These are phyloP conservation scores for Poeciliopsis presidionis DNA, from an alignment of 2,797 vertebrate genomes.

Conservation along the genomic window DNA sequence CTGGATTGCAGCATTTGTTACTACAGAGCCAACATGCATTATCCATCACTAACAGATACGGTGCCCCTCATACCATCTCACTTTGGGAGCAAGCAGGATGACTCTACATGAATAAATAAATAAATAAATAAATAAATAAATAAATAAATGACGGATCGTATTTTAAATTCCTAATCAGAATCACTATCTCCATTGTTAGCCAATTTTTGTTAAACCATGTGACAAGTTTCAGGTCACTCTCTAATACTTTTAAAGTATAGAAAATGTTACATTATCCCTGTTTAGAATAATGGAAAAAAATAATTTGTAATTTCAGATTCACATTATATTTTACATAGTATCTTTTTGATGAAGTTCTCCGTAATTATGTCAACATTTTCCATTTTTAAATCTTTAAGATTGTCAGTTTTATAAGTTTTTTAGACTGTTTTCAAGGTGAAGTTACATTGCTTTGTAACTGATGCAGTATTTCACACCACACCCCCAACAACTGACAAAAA, in stretches of 20 bases:
- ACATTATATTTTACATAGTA: not conserved
- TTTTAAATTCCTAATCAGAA: not conserved
- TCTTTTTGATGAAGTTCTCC: not conserved
- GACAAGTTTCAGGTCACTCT: not conserved
- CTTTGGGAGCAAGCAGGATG: not conserved
- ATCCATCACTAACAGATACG: not conserved
- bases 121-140: not conserved
- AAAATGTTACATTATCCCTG: not conserved
- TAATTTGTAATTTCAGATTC: not conserved
- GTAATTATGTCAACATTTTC: not conserved
- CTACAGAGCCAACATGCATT: not conserved
- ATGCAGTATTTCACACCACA: not conserved
- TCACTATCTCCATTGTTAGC: not conserved
- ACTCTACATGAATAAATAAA: not conserved
- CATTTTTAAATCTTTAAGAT: not conserved
- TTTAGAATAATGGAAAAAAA: not conserved
- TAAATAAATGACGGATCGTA: not conserved
- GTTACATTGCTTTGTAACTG: constrained; percentile 1
- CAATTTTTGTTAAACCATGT: not conserved
- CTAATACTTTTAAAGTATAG: not conserved
- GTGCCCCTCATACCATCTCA: not conserved
- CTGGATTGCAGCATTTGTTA: not conserved
- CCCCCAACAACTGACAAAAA: not conserved
- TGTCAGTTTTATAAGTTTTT: not conserved
- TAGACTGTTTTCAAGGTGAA: not conserved